Base-by-base conservation (phyloP, 2,113 vertebrate genomes). In the Tiliqua scincoides region DNA sequence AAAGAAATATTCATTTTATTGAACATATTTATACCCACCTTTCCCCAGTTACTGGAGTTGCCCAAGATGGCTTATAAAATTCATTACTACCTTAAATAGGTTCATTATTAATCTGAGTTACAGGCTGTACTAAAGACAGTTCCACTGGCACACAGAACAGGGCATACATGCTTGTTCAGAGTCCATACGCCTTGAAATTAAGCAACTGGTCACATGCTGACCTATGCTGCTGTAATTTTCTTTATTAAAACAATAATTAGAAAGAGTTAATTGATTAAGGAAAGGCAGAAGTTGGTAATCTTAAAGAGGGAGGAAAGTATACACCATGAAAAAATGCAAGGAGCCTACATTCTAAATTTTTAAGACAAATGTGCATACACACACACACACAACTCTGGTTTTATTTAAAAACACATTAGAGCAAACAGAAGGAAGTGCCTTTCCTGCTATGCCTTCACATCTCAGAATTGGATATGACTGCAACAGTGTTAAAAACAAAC, bases 361-460 rank as follows among this genome's bases (percentile, higher is more conserved):
- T 17, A 57, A 57, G 10, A 17, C 43, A 57, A 78, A 40, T 57
- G 30, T 15, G 35, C 20, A 21, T 37, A 40, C 15, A 9, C 62
- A 37, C 20, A 21, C 25, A 40, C 15, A 9, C 62, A 37, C 57
- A n/a, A 67, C 59, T 30, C 32, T 1, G 78, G 88, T 68, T 79
- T 89, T 85, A 79, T 76, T 89, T 62, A 88, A 82, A 37, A 10
- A 0, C 0, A 27, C 78, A 84, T 35, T 78, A 87, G 77, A 78
- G 77, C 0, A 88, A 32, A 67, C 61, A 89, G 87, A 40, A 83
- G 85, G 79, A 91, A 91, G 85, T 52, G 25, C 67, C 83, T 84
- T 79, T 88, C 25, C 65, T 83, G 59, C 27, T 25, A 65, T 75
- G 71, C 6, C 25, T 30, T 81, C 72, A 72, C 43, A 37, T 75